Evolutionary conservation across 2,888 invertebrate genomes (phyloP).

Genomic region (Diabrotica balteata): DNA sequence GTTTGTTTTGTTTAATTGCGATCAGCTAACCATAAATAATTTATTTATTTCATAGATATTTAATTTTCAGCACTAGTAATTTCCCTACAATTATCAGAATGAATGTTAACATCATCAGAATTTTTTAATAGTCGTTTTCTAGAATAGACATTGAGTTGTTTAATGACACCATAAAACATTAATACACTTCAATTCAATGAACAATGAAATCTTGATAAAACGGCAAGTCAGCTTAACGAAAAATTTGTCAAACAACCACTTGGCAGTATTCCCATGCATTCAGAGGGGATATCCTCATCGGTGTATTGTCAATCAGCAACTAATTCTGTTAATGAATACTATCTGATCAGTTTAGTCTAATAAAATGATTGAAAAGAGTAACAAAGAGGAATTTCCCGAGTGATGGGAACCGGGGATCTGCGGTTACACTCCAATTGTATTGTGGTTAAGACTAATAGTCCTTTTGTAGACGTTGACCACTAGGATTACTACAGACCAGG

Average conservation of each 20-base stretch:
- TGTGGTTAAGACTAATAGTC: constrained; percentile 44
- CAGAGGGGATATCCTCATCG: constrained; percentile 27
- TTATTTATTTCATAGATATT: too few relatives aligned
- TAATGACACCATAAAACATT: too few relatives aligned
- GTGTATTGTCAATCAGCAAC: constrained; percentile 32
- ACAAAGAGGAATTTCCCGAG: constrained; percentile 40
- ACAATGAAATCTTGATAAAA: constrained; percentile 7
- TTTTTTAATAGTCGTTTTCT: too few relatives aligned
- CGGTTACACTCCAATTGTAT: constrained; percentile 47
- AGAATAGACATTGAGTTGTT: too few relatives aligned
- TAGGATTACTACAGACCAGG: constrained; percentile 6
- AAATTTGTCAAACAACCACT: constrained; percentile 20
- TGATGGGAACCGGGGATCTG: constrained; percentile 49
- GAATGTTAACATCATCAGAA: too few relatives aligned
- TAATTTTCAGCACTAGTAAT: too few relatives aligned
- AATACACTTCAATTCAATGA: not conserved
- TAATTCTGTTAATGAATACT: constrained; percentile 34
- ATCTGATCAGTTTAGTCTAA: constrained; percentile 34
- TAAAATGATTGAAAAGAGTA: constrained; percentile 35
- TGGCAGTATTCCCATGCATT: constrained; percentile 34
- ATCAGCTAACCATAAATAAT: too few relatives aligned
- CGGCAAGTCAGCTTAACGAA: not conserved
- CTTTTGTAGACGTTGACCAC: constrained; percentile 36
- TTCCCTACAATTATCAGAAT: too few relatives aligned
- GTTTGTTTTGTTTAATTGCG: too few relatives aligned